Percentiles rank a stretch among this genome's conserved stretches.
These are phyloP conservation scores for Embidobia sp. DNA, from an alignment of 2,888 invertebrate genomes.

Conservation along the genomic window DNA sequence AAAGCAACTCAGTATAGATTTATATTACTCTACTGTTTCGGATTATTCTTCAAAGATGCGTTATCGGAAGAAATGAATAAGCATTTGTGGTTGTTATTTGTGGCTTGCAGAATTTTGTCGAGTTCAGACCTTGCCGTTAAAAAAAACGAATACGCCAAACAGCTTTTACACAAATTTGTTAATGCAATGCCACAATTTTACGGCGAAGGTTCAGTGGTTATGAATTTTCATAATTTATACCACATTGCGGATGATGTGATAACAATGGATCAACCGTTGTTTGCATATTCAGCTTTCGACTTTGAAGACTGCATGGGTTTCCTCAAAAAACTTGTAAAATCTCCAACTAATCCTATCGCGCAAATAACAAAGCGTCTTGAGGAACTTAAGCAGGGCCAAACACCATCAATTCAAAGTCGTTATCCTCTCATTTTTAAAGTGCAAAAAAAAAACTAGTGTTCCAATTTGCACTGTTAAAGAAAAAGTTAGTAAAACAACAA, in stretches of 20 bases:
- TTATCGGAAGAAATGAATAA: conserved; percentile 7
- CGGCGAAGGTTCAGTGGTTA: conserved; percentile 6
- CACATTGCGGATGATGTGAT: conserved; percentile 25
- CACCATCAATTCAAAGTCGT: neutral
- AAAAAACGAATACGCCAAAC: conserved; percentile 8
- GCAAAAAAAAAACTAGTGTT: neutral
- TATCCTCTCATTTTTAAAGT: conserved; percentile 23
- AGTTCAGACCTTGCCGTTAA: conserved; percentile 17
- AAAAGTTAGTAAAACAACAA: neutral
- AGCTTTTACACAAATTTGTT: conserved; percentile 15
- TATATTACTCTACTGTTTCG: conserved; percentile 52
- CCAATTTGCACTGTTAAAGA: conserved; percentile 5
- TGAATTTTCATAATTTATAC: conserved; percentile 18
- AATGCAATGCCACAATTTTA: conserved; percentile 21
- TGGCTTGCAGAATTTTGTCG: conserved; percentile 24
- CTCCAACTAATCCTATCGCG: conserved; percentile 2
- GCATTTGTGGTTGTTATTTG: conserved; percentile 13
- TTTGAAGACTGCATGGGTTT: conserved; percentile 19
- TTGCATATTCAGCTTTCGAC: conserved; percentile 19
- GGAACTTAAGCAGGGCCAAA: neutral
- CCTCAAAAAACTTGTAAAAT: conserved; percentile 22
- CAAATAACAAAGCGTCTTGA: conserved; percentile 14
- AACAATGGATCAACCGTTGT: conserved; percentile 13
- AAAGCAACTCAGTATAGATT: conserved; percentile 66
- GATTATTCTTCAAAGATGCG: conserved; percentile 6